Evolutionary conservation across 2,113 vertebrate genomes (phyloP), one percentile per base, ranked within the genome.

Genomic region (Oncorhynchus keta): DNA sequence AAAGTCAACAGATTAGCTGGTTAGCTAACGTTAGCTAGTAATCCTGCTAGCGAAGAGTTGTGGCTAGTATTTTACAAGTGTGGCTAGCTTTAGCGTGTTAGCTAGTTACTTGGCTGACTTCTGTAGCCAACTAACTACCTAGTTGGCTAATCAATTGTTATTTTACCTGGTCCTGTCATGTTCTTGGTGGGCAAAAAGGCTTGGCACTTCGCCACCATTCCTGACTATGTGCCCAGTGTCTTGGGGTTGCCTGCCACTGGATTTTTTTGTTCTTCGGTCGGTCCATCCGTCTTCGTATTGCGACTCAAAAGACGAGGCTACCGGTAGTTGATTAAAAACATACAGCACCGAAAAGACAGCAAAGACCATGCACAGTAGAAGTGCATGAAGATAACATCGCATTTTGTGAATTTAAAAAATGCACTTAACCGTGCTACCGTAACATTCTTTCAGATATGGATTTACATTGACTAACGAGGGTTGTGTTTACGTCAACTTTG

Each of bases 261-360:
- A 55, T 55, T 55, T 1, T 55, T 55, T 14, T 3, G 51, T 55
- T 55, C 51, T 55, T 61, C 81, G 84, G 90, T 91, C 93, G 85
- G 68, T 26, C 68, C 74, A 68, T 89, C 92, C 35, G 39, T 81
- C 12, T 12, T 79, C 39, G 9, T 45, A 81, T 2, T 76, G 39
- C 32, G 88, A 81, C 80, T 96, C 94, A 76, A 91, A 79, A n/a
- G 93, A 93, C 72, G 92, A 91, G 51, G 92, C 94, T 30, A 55
- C 51, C 5, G 51, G 51, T 55, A 95, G 92, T 75, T 96, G 94
- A 70, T 89, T 94, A 80, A 95, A 93, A 20, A 93, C 93, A 57
- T 95, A 97, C 8, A 97, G 81, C 30, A 95, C 78, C 2, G 94
- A 96, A 62, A 94, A 92, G 68, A 97, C 86, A 18, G 92, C 92